These are phyloP conservation scores for Anodontia alba DNA, from an alignment of 2,888 invertebrate genomes.

Conservation along the genomic window DNA sequence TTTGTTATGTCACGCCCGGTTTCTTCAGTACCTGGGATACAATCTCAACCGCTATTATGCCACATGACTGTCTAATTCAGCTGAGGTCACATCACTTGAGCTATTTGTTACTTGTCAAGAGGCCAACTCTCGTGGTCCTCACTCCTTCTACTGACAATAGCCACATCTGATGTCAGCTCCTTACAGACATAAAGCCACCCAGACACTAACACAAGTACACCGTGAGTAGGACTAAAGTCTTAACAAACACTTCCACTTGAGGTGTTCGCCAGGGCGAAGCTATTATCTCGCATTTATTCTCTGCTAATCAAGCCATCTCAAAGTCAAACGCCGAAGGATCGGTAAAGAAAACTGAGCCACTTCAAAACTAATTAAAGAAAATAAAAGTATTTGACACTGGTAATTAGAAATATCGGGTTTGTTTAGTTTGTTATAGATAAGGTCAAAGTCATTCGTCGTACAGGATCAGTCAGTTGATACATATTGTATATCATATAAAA, in stretches of 20 bases:
- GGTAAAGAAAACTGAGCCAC: conserved; percentile 50
- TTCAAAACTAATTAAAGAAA: conserved; percentile 60
- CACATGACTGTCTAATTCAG: conserved; percentile 11
- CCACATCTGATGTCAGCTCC: conserved; percentile 13
- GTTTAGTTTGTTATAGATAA: conserved; percentile 32
- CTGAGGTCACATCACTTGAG: conserved; percentile 1
- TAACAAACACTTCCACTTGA: conserved; percentile 11
- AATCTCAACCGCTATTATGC: conserved; percentile 5
- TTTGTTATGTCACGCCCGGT: background rate
- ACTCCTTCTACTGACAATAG: background rate
- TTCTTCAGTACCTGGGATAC: conserved; percentile 2
- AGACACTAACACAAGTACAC: conserved; percentile 7
- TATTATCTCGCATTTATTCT: conserved; percentile 55
- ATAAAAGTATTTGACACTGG: conserved; percentile 53
- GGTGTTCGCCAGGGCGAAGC: conserved; percentile 31
- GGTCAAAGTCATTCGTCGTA: conserved; percentile 28
- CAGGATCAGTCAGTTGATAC: conserved; percentile 18
- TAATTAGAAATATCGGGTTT: conserved; percentile 44
- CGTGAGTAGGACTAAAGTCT: conserved; percentile 16
- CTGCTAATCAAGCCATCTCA: conserved; percentile 49
- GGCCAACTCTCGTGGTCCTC: conserved; percentile 1
- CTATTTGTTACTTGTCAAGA: conserved; percentile 13
- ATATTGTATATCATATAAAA: conserved; percentile 1
- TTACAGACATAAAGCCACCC: conserved; percentile 7
- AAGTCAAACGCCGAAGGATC: conserved; percentile 52